Percentiles rank a stretch among this genome's conserved stretches.
phyloP scores from a whole-genome alignment of 2,888 invertebrate genomes.

The Muscina levida region DNA sequence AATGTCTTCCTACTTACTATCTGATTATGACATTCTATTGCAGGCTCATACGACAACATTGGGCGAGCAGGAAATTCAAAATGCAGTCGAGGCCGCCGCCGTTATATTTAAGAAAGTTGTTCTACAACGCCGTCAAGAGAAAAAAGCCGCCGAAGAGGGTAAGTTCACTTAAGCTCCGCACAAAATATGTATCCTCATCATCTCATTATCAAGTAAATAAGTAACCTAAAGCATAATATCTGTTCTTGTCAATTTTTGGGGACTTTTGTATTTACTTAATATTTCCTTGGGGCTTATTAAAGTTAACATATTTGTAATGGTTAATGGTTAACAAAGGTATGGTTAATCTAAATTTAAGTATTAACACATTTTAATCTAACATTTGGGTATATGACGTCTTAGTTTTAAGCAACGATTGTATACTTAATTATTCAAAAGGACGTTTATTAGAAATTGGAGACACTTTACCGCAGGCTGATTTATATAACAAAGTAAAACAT shows the following conservation, averaged over 20 bases:
- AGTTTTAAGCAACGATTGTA: no score
- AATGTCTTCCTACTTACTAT: no score
- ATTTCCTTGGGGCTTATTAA: neutral
- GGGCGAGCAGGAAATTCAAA: slow-evolving; percentile 79
- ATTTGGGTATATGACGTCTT: no score
- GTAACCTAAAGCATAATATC: neutral
- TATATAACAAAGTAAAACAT: no score
- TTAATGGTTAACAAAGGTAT: neutral
- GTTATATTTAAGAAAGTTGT: slow-evolving; percentile 79
- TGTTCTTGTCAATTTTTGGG: neutral
- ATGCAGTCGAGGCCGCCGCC: slow-evolving; percentile 79
- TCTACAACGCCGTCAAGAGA: slow-evolving; percentile 76
- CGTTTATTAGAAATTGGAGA: no score
- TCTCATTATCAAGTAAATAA: no score
- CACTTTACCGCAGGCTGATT: no score
- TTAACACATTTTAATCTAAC: neutral
- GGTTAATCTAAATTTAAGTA: neutral
- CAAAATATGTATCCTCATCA: neutral
- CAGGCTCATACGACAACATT: slow-evolving; percentile 77
- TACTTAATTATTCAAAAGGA: no score
- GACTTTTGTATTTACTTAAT: neutral
- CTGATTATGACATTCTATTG: no score
- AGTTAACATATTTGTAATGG: neutral
- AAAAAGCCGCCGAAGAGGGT: slow-evolving; percentile 79
- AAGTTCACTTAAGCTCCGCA: slow-evolving; percentile 63